These are phyloP conservation scores for Parnassius apollo DNA, from an alignment of 2,888 invertebrate genomes.

Conservation along the genomic window DNA sequence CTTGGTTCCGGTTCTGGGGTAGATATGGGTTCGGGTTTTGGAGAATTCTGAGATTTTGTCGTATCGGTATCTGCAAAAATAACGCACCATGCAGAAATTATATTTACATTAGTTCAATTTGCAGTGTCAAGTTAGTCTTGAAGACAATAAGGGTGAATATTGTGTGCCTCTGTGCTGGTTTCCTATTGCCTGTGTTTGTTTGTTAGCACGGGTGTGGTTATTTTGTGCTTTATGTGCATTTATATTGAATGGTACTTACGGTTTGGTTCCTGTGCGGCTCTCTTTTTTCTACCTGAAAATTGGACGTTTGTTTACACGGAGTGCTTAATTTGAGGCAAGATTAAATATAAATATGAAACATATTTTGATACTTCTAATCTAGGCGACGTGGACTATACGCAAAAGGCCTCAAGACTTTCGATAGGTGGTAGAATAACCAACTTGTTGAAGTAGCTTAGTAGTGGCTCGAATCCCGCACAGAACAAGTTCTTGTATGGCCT, in stretches of 20 bases:
- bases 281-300: constrained; percentile 43
- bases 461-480: too few species aligned
- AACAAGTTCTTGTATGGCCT: too few species aligned
- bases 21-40: constrained; percentile 34
- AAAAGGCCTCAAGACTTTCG: too few species aligned
- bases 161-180: constrained; percentile 22
- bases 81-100: constrained; percentile 68
- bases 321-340: too few species aligned
- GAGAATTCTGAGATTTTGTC: constrained; percentile 56
- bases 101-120: constrained; percentile 19
- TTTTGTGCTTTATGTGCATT: constrained; percentile 29
- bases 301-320: background rate
- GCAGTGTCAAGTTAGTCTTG: constrained; percentile 8
- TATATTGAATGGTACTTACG: constrained; percentile 31
- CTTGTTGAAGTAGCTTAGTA: too few species aligned
- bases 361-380: too few species aligned
- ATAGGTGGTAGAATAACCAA: too few species aligned
- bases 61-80: constrained; percentile 74
- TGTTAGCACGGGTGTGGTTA: constrained; percentile 38
- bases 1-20: constrained; percentile 52
- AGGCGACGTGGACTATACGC: too few species aligned
- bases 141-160: constrained; percentile 20
- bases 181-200: constrained; percentile 32
- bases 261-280: constrained; percentile 34
- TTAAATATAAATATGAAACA: too few species aligned